Conservation (phyloP, 2,113 vertebrate genomes). For the Madoqua kirkii region DNA sequence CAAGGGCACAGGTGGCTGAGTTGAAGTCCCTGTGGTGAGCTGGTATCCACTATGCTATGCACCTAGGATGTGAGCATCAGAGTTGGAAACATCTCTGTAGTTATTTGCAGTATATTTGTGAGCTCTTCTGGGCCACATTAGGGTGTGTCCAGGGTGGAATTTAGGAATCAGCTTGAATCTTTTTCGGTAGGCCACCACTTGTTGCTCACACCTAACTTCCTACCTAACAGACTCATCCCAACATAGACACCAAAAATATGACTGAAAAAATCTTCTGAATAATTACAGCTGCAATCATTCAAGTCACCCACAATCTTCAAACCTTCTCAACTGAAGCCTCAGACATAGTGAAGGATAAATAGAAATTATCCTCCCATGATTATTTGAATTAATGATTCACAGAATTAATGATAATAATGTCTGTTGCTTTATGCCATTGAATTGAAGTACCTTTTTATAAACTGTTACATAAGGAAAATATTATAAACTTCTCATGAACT, state of each 20-base stretch:
- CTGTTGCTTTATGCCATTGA: neutral
- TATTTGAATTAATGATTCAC: neutral
- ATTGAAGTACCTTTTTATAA: neutral
- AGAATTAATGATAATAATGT: neutral
- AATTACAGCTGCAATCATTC: neutral
- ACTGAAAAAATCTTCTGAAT: neutral
- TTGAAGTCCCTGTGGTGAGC: neutral
- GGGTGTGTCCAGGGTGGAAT: neutral
- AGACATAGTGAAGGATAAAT: neutral
- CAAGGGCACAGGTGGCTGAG: neutral
- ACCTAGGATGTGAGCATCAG: neutral
- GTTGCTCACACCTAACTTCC: neutral
- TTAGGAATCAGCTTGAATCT: neutral
- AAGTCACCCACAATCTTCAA: neutral
- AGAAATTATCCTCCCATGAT: too few relatives aligned
- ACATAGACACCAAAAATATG: neutral
- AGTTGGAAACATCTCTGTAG: neutral
- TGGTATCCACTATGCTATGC: neutral
- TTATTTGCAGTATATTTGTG: neutral
- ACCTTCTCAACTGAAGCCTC: neutral
- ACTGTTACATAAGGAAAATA: neutral
- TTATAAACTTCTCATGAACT: neutral
- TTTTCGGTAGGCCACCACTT: neutral
- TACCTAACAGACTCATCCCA: neutral
- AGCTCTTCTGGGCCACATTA: neutral